Base-by-base conservation (phyloP, 2,888 invertebrate genomes). In the Sicus ferrugineus region DNA sequence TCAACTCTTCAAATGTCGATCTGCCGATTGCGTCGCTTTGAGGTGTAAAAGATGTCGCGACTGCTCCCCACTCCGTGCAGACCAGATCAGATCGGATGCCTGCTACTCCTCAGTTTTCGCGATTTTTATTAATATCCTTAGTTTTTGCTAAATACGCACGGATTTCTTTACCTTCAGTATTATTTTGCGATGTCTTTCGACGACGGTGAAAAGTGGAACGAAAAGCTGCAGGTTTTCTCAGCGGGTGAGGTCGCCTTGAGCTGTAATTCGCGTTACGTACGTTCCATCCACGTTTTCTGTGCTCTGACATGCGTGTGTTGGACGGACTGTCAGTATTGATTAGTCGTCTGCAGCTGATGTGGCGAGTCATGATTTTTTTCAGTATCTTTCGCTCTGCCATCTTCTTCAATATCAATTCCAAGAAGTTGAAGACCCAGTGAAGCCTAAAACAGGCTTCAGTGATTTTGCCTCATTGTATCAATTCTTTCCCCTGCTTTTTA, bases 151-250 rank as follows among this genome's bases (percentile, higher is more conserved):
- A 9, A 9, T 34, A n/a, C n/a, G n/a, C n/a, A n/a, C n/a, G n/a
- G n/a, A n/a, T n/a, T n/a, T n/a, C n/a, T n/a, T n/a, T n/a, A n/a
- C n/a, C n/a, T n/a, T 61, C 0, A 42, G 21, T 59, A 42, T 59
- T 48, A 19, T 42, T 58, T 46, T 65, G n/a, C 28, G 16, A 1
- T n/a, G 19, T 31, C 14, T 66, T 42, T 52, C 56, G 54, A 21
- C 48, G 23, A 26, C 52, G 23, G 38, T 54, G 65, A 23, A 65
- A 62, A 65, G 34, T 54, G n/a, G 54, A 23, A 21, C 65, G 52
- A 38, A 65, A 65, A 31, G 0, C 65, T 31, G 65, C 38, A 65
- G 65, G n/a, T 54, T 30, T 21, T 34, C 34, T 19, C 52, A 52
- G 7, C 31, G 62, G 62, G 62, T 62, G 64, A 16, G n/a, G 28